Percentiles rank a stretch among this genome's conserved stretches.
These are phyloP conservation scores for Arnoldichthys spilopterus DNA, from an alignment of 2,797 vertebrate species.

Conservation along the genomic window DNA sequence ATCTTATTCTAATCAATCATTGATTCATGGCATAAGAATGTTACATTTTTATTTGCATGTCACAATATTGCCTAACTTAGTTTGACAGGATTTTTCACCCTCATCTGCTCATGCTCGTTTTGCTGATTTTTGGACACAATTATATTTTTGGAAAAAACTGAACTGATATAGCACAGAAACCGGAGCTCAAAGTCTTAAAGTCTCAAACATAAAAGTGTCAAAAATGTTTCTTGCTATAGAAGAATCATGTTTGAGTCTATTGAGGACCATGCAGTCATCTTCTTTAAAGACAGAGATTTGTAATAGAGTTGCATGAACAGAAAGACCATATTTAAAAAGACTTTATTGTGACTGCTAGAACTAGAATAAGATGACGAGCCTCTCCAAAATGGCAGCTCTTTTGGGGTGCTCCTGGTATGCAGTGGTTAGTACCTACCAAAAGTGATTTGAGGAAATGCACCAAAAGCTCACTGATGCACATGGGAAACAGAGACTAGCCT, in stretches of 20 bases:
- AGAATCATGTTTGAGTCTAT: neutral
- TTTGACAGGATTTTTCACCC: constrained; percentile 11
- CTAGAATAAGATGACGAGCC: no score
- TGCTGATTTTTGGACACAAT: constrained; percentile 1
- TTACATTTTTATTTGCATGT: constrained; percentile 35
- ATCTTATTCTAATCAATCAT: constrained; percentile 51
- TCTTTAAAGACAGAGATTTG: no score
- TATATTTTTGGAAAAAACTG: neutral
- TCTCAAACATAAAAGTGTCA: neutral
- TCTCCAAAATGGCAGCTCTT: no score
- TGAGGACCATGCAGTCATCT: neutral
- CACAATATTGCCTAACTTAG: constrained; percentile 31
- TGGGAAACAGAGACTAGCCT: no score
- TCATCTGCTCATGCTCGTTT: constrained; percentile 11
- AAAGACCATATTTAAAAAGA: no score
- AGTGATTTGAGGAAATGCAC: no score
- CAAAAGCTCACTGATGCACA: no score
- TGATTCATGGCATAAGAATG: constrained; percentile 50
- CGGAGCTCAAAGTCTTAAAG: neutral
- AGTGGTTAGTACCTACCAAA: no score
- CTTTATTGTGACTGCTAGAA: no score
- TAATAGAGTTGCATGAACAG: no score
- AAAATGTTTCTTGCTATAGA: neutral
- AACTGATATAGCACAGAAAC: neutral
- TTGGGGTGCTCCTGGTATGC: no score